Evolutionary conservation across 2,797 vertebrate genomes (phyloP), one percentile per base, ranked within the genome.

Genomic region (Pygocentrus nattereri): DNA sequence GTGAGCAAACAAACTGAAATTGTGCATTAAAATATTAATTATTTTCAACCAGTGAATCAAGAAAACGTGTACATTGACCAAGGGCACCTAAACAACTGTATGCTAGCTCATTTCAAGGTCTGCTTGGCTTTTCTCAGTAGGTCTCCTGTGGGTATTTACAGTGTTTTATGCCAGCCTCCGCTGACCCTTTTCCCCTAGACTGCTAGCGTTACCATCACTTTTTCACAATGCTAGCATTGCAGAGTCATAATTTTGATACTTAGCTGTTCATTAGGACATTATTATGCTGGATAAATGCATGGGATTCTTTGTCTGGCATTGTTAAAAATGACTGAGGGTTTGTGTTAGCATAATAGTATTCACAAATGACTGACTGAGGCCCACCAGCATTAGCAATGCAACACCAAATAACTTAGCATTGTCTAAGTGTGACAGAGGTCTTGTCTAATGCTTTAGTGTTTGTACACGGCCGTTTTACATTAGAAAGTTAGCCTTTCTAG

Each of bases 331-430:
- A 44, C 25, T 21, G 21, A 69, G 25, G 31, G 27, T 47, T 56
- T 67, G 19, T 74, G 50, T 68, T 62, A 70, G 64, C 65, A 44
- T 27, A n/a, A 72, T 65, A 54, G 58, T 78, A 54, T 52, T 19
- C 19, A 23, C 27, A 18, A 56, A 72, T 27, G n/a, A 4, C 19
- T 21, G 31, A 68, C 31, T 31, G 25, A 56, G 25, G 47, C 18
- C 59, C 56, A 7, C 30, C 70, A 23, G 16, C 27, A 54, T 13
- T 58, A 44, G 34, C 49, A 65, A 19, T 21, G 19, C 41, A 25
- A 31, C 19, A 5, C 62, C 41, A 44, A 19, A 30, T 47, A 23
- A 8, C 67, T 58, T 59, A 21, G 18, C n/a, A 47, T 21, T 62
- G 34, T 74, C n/a, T 15, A 44, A 10, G 4, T 44, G 54, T 69